phyloP scores from a whole-genome alignment of 2,113 vertebrate genomes.

The Myodes glareolus region DNA sequence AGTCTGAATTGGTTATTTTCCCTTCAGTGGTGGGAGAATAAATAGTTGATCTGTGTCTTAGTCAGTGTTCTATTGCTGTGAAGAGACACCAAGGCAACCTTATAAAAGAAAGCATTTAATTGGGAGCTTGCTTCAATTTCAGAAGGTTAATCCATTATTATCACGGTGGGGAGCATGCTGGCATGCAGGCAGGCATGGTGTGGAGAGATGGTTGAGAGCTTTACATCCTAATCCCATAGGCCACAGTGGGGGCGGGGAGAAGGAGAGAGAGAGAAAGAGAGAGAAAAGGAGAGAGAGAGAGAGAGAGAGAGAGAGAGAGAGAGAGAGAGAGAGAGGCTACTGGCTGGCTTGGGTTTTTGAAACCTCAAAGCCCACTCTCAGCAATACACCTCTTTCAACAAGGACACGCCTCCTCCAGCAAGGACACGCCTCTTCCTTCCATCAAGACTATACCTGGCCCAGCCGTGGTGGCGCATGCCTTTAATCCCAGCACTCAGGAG shows the following conservation, averaged over 20 bases:
- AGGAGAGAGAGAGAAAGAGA: accelerated
- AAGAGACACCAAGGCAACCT: not conserved
- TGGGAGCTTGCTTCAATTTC: not conserved
- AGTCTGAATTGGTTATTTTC: not conserved
- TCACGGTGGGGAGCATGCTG: not conserved
- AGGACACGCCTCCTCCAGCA: too few species aligned
- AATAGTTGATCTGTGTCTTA: not conserved
- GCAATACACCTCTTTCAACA: too few species aligned
- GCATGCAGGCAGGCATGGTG: not conserved
- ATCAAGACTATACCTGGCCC: too few species aligned
- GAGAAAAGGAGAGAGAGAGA: too few species aligned
- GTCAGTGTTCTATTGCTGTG: not conserved
- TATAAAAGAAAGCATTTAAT: not conserved
- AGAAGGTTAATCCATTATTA: not conserved
- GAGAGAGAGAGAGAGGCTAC: too few species aligned
- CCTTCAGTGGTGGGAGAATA: not conserved
- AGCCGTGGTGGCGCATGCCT: too few species aligned
- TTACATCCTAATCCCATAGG: not conserved
- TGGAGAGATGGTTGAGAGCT: not conserved
- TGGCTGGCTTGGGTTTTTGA: too few species aligned
- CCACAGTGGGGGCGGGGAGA: accelerated
- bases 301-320: too few species aligned
- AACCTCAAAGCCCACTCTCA: not conserved
- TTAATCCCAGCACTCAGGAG: too few species aligned
- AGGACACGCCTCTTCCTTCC: too few species aligned